phyloP scores from a whole-genome alignment of 2,797 vertebrate genomes.

The Leuciscus waleckii region DNA sequence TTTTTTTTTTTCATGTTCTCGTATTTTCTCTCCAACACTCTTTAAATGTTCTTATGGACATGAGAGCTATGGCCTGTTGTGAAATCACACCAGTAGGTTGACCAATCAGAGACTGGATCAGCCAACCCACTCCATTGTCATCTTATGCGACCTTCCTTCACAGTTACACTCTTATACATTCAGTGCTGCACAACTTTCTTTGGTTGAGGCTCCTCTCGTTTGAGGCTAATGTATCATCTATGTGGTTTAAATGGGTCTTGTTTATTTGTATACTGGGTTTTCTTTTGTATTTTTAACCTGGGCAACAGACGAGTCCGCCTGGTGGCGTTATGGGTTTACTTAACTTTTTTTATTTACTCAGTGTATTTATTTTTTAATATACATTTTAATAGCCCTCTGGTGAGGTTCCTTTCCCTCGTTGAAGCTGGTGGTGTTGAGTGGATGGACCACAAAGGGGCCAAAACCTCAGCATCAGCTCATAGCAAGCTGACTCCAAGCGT shows the following conservation, averaged over 20 bases:
- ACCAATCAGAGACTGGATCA: conserved; percentile 65
- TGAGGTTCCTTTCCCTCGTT: conserved; percentile 49
- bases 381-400: conserved; percentile 58
- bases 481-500: background rate
- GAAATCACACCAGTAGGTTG: conserved; percentile 35
- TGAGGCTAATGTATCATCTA: conserved; percentile 53
- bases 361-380: conserved; percentile 63
- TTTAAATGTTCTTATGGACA: conserved; percentile 56
- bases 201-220: conserved; percentile 47
- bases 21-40: conserved; percentile 40
- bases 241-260: conserved; percentile 56
- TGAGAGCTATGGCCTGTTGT: conserved; percentile 50
- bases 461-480: conserved; percentile 39
- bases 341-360: conserved; percentile 55
- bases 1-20: conserved; percentile 17
- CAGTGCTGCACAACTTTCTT: conserved; percentile 27
- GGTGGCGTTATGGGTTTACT: conserved; percentile 72
- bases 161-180: conserved; percentile 18
- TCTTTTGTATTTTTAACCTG: conserved; percentile 61
- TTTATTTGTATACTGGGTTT: conserved; percentile 56
- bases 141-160: conserved; percentile 20
- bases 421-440: conserved; percentile 37
- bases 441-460: conserved; percentile 43
- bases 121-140: conserved; percentile 54
- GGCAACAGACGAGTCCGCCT: conserved; percentile 78